Conservation (phyloP, 2,888 invertebrate genomes). For the Callosobruchus maculatus region DNA sequence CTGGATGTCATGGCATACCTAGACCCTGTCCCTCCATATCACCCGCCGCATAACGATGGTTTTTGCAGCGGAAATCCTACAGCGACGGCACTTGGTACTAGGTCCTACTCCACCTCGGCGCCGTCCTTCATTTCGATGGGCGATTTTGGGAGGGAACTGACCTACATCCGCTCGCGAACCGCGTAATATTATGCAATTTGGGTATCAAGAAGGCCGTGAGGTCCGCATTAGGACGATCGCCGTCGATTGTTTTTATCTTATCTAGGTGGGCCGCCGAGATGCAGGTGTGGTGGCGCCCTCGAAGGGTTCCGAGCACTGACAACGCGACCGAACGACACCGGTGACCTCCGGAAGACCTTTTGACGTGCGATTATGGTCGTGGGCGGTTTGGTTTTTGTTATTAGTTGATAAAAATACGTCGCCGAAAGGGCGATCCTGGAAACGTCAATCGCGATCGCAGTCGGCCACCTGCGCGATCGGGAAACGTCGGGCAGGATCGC, state of each 20-base stretch:
- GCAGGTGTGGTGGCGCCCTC: neutral
- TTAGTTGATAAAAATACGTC: conserved; percentile 33
- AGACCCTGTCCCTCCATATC: conserved; percentile 42
- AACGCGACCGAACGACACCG: neutral
- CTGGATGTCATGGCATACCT: conserved; percentile 48
- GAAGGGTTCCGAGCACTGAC: neutral
- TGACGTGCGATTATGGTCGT: conserved; percentile 13
- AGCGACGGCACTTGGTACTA: neutral
- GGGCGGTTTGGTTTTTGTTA: conserved; percentile 17
- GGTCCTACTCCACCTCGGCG: neutral
- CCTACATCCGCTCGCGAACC: conserved; percentile 13
- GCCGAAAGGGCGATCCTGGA: conserved; percentile 44
- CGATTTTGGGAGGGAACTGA: conserved; percentile 9
- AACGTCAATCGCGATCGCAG: conserved; percentile 46
- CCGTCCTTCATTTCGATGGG: conserved; percentile 8
- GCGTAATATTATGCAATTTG: neutral
- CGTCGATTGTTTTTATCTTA: neutral
- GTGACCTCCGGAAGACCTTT: conserved; percentile 4
- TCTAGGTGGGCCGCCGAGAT: neutral
- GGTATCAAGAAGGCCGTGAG: neutral
- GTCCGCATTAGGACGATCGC: neutral
- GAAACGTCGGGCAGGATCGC: conserved; percentile 41
- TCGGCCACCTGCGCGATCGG: conserved; percentile 48
- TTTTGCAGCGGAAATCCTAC: neutral
- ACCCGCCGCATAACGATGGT: conserved; percentile 9